These are phyloP conservation scores for Mirounga angustirostris DNA, from an alignment of 2,113 vertebrate genomes.

Conservation along the genomic window DNA sequence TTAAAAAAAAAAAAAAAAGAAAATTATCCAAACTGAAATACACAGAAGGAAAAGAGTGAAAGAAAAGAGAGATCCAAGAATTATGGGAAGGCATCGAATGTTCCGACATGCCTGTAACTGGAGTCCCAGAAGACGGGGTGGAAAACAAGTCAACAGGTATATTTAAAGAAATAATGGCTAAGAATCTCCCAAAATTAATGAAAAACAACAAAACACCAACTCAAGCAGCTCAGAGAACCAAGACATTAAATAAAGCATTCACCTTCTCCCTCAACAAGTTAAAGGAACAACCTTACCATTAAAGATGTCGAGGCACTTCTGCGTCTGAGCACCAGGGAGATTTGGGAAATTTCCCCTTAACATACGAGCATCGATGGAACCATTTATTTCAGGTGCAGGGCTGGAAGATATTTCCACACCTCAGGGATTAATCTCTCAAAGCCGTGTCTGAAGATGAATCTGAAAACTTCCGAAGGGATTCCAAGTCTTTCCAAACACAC, in stretches of 20 bases:
- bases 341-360: conserved; percentile 58
- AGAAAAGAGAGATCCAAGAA: neutral
- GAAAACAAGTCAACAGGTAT: neutral
- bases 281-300: neutral
- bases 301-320: neutral
- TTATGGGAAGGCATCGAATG: accelerated
- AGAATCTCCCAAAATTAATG: neutral
- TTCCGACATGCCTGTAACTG: neutral
- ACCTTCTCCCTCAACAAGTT: neutral
- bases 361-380: conserved; percentile 72
- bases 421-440: conserved; percentile 73
- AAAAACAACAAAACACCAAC: neutral
- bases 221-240: neutral
- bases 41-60: neutral
- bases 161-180: neutral
- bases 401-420: conserved; percentile 78
- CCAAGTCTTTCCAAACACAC: conserved; percentile 80
- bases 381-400: conserved; percentile 69
- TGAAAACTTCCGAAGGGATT: conserved; percentile 84
- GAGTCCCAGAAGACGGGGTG: neutral
- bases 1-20: neutral
- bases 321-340: conserved; percentile 19
- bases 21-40: neutral
- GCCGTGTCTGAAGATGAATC: conserved; percentile 82
- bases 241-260: neutral